Evolutionary conservation across 1,140 invertebrate species (phyloP), one percentile per base, ranked within the genome.

Genomic region (Orius insidiosus): DNA sequence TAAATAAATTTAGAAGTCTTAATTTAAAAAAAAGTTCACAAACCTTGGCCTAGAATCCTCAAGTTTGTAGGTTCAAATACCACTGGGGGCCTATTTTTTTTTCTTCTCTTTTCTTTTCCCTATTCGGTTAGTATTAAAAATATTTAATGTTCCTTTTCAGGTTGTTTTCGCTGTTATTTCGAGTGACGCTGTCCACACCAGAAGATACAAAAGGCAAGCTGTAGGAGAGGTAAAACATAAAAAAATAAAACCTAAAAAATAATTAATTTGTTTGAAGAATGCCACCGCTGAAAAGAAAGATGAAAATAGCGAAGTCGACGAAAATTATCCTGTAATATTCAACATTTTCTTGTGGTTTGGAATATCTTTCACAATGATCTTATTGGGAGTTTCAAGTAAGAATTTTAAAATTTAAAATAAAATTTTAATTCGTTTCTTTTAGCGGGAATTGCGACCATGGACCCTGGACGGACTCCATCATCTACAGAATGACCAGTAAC

Each of bases 391-490:
- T 54, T 77, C 68, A 53, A 58, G 71, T 74, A 63, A 60, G 67
- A 68, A 42, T 41, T 43, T 11, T 24, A 7, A 11, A 36, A 10
- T 36, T n/a, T 36, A n/a, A n/a, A n/a, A n/a, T n/a, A n/a, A n/a
- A n/a, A n/a, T n/a, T 11, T 36, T 36, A 11, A 36, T 5, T 36
- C n/a, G 32, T 54, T 37, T 51, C 51, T 55, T 59, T 54, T 71
- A 61, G 81, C 90, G 51, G 75, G 78, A 33, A 89, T 95, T 59
- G 85, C 79, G 55, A 74, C 81, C 56, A 96, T 97, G 85, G 92
- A 98, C 67, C 92, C 92, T 38, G 93, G 92, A 50, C 72, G 87
- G 92, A 97, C 64, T 96, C 90, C 32, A 90, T 97, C 56, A 96
- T 97, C 61, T 98, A 97, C 64, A 75, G 92, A 55, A 94, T 96